Evolutionary conservation across 2,113 vertebrate genomes (phyloP).

Genomic region (Plotosus lineatus): DNA sequence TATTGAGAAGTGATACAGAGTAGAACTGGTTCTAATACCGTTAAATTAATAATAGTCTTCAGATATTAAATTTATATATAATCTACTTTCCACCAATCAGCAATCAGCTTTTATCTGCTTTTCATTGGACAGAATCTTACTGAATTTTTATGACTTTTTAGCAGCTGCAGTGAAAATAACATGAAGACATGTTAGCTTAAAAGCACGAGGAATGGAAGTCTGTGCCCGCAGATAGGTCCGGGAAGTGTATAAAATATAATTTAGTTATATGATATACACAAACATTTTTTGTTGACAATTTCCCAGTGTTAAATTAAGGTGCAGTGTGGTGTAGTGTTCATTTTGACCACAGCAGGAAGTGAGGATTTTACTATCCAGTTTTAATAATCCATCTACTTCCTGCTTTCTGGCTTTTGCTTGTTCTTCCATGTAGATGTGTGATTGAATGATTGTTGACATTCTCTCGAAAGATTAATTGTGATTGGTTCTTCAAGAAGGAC

Average conservation of each 20-base stretch:
- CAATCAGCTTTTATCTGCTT: not conserved
- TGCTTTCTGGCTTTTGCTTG: not conserved
- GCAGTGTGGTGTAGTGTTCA: not conserved
- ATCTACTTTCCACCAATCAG: not conserved
- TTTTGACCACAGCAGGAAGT: not conserved
- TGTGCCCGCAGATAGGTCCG: not conserved
- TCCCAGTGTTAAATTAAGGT: not conserved
- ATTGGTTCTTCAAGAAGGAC: not conserved
- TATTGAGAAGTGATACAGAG: not conserved
- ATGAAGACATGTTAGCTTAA: not conserved
- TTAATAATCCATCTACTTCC: slow-evolving; percentile 1
- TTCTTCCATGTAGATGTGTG: not conserved
- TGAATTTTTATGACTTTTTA: not conserved
- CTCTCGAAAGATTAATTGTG: not conserved
- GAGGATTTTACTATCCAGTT: slow-evolving; percentile 1
- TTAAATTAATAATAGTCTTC: not conserved
- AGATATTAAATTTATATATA: not conserved
- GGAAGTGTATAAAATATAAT: not conserved
- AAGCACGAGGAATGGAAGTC: not conserved
- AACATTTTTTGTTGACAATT: not conserved
- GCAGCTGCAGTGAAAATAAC: not conserved
- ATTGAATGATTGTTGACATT: not conserved
- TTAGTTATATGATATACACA: not conserved
- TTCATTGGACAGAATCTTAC: not conserved
- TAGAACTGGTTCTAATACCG: not conserved